Base-by-base conservation (phyloP, 2,113 vertebrate species). In the Turnix velox region DNA sequence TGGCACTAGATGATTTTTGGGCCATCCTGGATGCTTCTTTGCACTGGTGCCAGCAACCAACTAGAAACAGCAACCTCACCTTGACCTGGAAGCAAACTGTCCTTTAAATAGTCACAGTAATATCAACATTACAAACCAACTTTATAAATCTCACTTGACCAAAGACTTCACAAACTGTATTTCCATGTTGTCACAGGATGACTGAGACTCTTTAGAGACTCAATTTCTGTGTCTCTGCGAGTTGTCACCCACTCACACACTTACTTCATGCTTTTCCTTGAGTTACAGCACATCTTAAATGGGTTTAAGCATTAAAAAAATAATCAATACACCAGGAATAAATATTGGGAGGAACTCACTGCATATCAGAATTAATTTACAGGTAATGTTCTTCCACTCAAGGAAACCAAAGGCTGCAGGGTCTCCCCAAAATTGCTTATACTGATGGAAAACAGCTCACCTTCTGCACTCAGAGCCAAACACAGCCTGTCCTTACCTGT, bases 31-130 rank as follows among this genome's bases (percentile, higher is more conserved):
- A n/a, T n/a, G n/a, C n/a, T n/a, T n/a, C n/a, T n/a, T n/a, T n/a
- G n/a, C n/a, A n/a, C n/a, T n/a, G n/a, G n/a, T n/a, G 20, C 37
- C 68, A 83, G 77, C 42, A 79, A 24, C 17, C 30, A 19, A 31
- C 27, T 14, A 31, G 18, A 63, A 59, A 8, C 22, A 45, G 12
- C 14, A 67, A 25, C 61, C 46, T 77, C 17, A 45, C 19, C 4
- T 6, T 51, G 33, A 76, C 25, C 15, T 14, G 33, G 33, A 61
- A 84, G 23, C 14, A 93, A 61, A 86, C 30, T 12, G 12, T 1
- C 23, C 14, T 63, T 78, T 52, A 31, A 67, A 10, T 13, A 54
- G 63, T 31, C 54, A 62, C 0, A 0, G 54, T 45, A 73, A 28
- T 73, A 25, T 16, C 10, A 73, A 40, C 18, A 18, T 6, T 59